Conservation (phyloP, 1,140 invertebrate genomes). For the Drosophila equinoxialis region DNA sequence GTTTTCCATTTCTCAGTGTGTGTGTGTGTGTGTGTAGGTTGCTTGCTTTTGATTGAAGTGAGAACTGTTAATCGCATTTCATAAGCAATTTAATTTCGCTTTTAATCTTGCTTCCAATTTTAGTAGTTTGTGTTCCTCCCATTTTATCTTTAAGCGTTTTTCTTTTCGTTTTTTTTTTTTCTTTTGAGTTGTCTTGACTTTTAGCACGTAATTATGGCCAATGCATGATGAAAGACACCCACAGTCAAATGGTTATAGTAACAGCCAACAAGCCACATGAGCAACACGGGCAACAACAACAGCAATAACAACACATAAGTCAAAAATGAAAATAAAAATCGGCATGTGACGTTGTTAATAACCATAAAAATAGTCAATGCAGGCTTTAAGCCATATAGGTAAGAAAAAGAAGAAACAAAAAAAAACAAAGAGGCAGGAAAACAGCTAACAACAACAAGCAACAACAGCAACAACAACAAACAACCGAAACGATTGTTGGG, state of each 20-base stretch:
- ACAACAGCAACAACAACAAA: constrained; percentile 11
- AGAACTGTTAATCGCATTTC: constrained; percentile 18
- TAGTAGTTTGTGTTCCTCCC: constrained; percentile 18
- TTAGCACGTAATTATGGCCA: constrained; percentile 72
- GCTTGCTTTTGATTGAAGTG: not conserved
- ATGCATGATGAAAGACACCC: constrained; percentile 57
- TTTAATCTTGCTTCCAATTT: constrained; percentile 36
- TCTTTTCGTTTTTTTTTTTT: too few relatives aligned
- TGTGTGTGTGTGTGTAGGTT: too few relatives aligned
- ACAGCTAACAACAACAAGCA: constrained; percentile 20
- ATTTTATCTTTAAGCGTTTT: constrained; percentile 58
- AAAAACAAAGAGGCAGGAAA: not conserved
- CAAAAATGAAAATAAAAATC: constrained; percentile 48
- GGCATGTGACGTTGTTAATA: constrained; percentile 62
- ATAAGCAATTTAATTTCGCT: constrained; percentile 10
- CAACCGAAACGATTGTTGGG: constrained; percentile 52
- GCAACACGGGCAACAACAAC: constrained; percentile 27
- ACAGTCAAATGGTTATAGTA: constrained; percentile 36
- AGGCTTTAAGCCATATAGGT: constrained; percentile 33
- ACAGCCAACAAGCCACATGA: constrained; percentile 39
- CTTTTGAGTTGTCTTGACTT: constrained; percentile 58
- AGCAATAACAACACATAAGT: constrained; percentile 25
- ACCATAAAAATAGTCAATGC: constrained; percentile 65
- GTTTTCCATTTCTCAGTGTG: not conserved
- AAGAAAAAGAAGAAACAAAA: constrained; percentile 17